These are phyloP conservation scores for Poecilia velifera DNA, from an alignment of 2,797 vertebrate species.

Conservation along the genomic window DNA sequence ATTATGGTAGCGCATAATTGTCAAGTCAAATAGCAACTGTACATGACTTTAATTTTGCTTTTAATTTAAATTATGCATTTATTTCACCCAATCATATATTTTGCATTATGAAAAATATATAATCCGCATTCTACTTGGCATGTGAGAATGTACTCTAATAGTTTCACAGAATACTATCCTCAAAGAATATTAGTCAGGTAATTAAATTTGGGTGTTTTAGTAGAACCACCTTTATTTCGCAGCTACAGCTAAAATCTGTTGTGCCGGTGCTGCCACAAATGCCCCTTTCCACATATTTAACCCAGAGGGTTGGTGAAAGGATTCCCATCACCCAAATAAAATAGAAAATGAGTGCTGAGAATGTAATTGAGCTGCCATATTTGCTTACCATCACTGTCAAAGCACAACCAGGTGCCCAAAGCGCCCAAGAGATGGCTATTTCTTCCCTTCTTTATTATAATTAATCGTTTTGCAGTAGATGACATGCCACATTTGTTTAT, in stretches of 20 bases:
- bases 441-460: constrained; percentile 78
- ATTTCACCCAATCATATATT: not conserved
- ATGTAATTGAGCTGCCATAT: constrained; percentile 83
- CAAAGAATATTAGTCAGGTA: no score
- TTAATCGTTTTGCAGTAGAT: constrained; percentile 77
- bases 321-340: constrained; percentile 67
- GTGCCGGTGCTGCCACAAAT: constrained; percentile 38
- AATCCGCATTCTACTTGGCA: not conserved
- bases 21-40: not conserved
- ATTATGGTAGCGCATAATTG: not conserved
- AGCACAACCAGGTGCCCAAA: constrained; percentile 70
- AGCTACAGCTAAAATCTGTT: not conserved
- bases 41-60: not conserved
- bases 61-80: not conserved
- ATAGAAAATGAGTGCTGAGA: constrained; percentile 66
- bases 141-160: not conserved
- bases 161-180: not conserved
- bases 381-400: constrained; percentile 80
- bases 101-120: not conserved
- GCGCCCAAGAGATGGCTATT: constrained; percentile 70
- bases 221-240: not conserved
- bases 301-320: constrained; percentile 41
- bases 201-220: no score
- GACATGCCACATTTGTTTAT: constrained; percentile 81
- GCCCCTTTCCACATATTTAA: constrained; percentile 55